Evolutionary conservation across 2,888 invertebrate genomes (phyloP).

Genomic region (Cryptocephalus primarius): DNA sequence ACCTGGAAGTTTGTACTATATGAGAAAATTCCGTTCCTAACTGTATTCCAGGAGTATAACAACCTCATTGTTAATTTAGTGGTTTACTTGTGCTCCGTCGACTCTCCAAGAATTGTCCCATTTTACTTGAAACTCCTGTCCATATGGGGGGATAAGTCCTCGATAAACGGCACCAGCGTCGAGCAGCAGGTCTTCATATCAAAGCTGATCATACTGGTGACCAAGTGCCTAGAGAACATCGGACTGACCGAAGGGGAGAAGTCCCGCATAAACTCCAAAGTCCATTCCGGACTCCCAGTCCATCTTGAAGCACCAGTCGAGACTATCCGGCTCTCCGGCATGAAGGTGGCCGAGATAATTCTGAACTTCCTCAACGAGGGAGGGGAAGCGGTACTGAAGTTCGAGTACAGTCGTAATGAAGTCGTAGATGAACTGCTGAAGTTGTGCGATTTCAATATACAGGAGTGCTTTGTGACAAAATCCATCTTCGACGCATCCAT

Average conservation of each 20-base stretch:
- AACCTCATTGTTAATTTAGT: slow-evolving; percentile 48
- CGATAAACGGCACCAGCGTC: slow-evolving; percentile 49
- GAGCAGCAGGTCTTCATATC: slow-evolving; percentile 63
- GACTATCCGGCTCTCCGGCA: slow-evolving; percentile 55
- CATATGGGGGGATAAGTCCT: slow-evolving; percentile 58
- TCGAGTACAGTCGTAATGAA: slow-evolving; percentile 52
- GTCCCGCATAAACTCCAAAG: slow-evolving; percentile 39
- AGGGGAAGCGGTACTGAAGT: slow-evolving; percentile 43
- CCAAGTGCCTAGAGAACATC: slow-evolving; percentile 40
- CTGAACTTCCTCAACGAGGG: slow-evolving; percentile 39
- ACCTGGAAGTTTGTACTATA: slow-evolving; percentile 59
- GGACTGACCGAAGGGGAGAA: slow-evolving; percentile 13
- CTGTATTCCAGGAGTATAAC: slow-evolving; percentile 35
- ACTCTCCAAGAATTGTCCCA: slow-evolving; percentile 30
- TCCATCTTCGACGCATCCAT: slow-evolving; percentile 8
- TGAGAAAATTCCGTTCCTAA: slow-evolving; percentile 49
- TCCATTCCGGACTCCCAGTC: slow-evolving; percentile 54
- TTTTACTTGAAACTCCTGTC: slow-evolving; percentile 46
- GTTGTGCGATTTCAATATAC: slow-evolving; percentile 32
- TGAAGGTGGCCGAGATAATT: slow-evolving; percentile 60
- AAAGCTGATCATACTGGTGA: slow-evolving; percentile 49
- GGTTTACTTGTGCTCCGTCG: slow-evolving; percentile 43
- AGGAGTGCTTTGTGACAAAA: slow-evolving; percentile 26
- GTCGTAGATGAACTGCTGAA: slow-evolving; percentile 41
- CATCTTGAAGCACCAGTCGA: slow-evolving; percentile 56